Conservation (phyloP, 2,113 vertebrate species). For the Puntigrus tetrazona region DNA sequence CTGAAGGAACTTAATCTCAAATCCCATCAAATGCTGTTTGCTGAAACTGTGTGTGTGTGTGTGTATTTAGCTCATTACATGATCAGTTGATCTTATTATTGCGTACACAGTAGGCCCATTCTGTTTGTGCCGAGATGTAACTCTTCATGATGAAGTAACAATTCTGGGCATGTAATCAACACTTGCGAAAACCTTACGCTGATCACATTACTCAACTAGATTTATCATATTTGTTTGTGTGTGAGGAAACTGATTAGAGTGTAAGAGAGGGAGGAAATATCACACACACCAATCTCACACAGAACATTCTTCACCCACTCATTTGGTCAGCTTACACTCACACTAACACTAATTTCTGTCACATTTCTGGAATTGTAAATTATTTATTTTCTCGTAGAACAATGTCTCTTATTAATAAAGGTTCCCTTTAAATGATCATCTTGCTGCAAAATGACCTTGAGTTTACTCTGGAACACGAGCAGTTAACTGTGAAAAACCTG, state of each 20-base stretch:
- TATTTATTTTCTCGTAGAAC: background rate
- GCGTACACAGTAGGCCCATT: background rate
- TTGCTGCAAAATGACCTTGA: background rate
- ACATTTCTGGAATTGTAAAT: background rate
- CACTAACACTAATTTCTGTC: background rate
- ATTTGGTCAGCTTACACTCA: background rate
- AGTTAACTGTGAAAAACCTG: background rate
- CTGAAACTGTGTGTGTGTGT: constrained; percentile 7
- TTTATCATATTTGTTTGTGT: constrained; percentile 2
- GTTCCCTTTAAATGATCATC: background rate
- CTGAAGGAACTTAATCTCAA: constrained; percentile 4
- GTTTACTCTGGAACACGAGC: background rate
- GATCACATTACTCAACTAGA: constrained; percentile 32
- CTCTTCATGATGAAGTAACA: background rate
- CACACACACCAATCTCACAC: background rate
- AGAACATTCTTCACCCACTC: background rate
- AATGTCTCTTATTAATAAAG: background rate
- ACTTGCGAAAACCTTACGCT: constrained; percentile 10
- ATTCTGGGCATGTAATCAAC: constrained; percentile 8
- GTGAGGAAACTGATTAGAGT: background rate
- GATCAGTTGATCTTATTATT: background rate
- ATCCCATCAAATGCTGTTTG: constrained; percentile 23
- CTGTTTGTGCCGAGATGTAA: background rate
- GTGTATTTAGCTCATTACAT: constrained; percentile 15
- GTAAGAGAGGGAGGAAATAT: background rate